Evolutionary conservation across 2,113 vertebrate species (phyloP).

Genomic region (Corydoras maculifer): DNA sequence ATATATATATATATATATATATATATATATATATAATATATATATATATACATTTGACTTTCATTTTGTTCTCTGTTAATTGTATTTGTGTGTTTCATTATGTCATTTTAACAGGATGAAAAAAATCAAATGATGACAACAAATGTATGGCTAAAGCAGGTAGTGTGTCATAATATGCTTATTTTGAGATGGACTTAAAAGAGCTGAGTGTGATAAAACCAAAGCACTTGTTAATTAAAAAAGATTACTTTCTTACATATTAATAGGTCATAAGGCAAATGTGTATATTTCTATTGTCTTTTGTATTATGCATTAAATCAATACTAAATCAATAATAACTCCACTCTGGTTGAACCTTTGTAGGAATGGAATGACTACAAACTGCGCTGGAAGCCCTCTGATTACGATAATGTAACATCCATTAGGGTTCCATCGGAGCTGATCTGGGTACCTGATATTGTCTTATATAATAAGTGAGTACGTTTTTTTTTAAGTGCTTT

Average conservation of each 20-base stretch:
- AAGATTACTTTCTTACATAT: too few relatives aligned
- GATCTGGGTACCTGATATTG: constrained; percentile 93
- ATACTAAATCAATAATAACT: not conserved
- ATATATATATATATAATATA: too few relatives aligned
- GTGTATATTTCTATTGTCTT: too few relatives aligned
- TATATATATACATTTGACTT: not conserved
- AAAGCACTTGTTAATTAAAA: too few relatives aligned
- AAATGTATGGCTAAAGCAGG: constrained; percentile 83
- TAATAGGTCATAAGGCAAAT: too few relatives aligned
- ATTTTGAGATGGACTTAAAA: too few relatives aligned
- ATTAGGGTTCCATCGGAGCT: constrained; percentile 90
- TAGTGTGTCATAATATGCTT: constrained; percentile 35
- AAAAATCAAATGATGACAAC: constrained; percentile 90
- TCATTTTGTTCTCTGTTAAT: not conserved
- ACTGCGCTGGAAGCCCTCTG: constrained; percentile 78
- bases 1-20: too few relatives aligned
- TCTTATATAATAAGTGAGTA: constrained; percentile 93
- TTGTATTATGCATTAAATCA: too few relatives aligned
- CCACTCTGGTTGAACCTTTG: not conserved
- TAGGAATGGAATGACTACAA: constrained; percentile 95
- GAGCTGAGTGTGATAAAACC: too few relatives aligned
- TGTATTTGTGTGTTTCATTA: not conserved
- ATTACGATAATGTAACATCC: constrained; percentile 87
- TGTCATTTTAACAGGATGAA: constrained; percentile 64
- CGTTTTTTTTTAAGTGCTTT: not conserved